phyloP scores from a whole-genome alignment of 1,140 invertebrate species.

The Caenorhabditis briggsae region DNA sequence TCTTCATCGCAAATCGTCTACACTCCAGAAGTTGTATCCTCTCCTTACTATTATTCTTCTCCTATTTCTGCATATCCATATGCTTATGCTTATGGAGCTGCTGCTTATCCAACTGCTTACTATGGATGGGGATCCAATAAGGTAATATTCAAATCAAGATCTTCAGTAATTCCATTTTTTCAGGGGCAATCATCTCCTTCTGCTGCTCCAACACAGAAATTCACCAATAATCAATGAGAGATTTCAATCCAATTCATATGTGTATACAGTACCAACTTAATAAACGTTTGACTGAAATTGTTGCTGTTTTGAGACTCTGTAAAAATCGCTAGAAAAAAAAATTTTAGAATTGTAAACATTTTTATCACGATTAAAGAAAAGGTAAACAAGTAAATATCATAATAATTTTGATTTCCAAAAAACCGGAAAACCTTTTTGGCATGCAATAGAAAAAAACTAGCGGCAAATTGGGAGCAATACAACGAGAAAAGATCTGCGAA shows the following conservation, averaged over 20 bases:
- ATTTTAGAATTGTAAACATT: no score
- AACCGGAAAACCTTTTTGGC: background rate
- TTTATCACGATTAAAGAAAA: no score
- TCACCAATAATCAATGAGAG: slow-evolving; percentile 24
- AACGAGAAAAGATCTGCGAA: background rate
- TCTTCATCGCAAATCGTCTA: slow-evolving; percentile 6
- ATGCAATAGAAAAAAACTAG: slow-evolving; percentile 10
- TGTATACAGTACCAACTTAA: background rate
- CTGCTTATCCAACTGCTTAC: slow-evolving; percentile 33
- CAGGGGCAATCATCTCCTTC: slow-evolving; percentile 4
- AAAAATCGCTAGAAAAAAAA: no score
- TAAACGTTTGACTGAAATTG: no score
- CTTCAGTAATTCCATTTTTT: background rate
- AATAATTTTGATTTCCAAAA: background rate
- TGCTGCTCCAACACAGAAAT: slow-evolving; percentile 21
- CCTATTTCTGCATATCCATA: slow-evolving; percentile 7
- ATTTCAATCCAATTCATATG: background rate
- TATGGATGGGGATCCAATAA: slow-evolving; percentile 47
- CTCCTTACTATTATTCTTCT: slow-evolving; percentile 22
- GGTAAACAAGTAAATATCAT: no score
- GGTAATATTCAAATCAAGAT: background rate
- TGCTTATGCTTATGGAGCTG: slow-evolving; percentile 2
- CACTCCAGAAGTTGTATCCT: slow-evolving; percentile 29
- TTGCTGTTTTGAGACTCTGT: no score
- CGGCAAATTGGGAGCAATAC: background rate